Base-by-base conservation (phyloP, 2,113 vertebrate species). In the Mesocricetus auratus region DNA sequence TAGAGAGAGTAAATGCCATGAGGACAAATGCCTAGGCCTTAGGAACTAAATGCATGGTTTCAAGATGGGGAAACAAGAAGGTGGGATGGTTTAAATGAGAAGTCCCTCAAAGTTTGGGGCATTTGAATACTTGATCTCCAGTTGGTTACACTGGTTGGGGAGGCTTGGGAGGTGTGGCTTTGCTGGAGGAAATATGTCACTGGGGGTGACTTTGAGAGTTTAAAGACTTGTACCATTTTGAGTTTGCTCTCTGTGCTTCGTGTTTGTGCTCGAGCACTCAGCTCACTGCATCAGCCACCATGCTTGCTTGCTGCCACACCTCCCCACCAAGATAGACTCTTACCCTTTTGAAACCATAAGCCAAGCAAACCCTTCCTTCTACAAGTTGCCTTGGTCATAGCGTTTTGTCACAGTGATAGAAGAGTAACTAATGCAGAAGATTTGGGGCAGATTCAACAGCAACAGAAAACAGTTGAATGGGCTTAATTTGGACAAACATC, bases 1-100 rank as follows among this genome's bases (percentile, higher is more conserved):
- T 39, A 66, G 50, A 94, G 77, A 96, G 13, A 39, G 24, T 87
- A 22, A 90, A 78, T 60, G 33, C 60, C 66, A 47, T 12, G 7
- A 45, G 8, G 39, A 86, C 31, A 83, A 79, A 96, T 60, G 24
- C 50, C 64, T 47, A 89, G 33, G 10, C 71, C 10, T 92, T 71
- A 71, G 75, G 77, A 94, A 90, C 45, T 56, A 92, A 95, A 69
- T 4, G 26, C 33, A n/a, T n/a, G 71, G 74, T 47, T 91, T 94
- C 77, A 85, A 81, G n/a, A 93, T 47, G 17, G 11, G 33, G 24
- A 5, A 16, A 2, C 77, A 45, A 77, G 31, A 31, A 17, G 42
- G 42, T 7, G 39, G 60, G 58, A 24, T 42, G 3, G 39, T 64
- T 64, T 45, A 24, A 60, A 42, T 56, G 31, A 36, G 31, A 29